A percentile compares a stretch with the other conserved stretches of the same genome.
phyloP scores from a whole-genome alignment of 2,113 vertebrate species.

The Nothobranchius furzeri region DNA sequence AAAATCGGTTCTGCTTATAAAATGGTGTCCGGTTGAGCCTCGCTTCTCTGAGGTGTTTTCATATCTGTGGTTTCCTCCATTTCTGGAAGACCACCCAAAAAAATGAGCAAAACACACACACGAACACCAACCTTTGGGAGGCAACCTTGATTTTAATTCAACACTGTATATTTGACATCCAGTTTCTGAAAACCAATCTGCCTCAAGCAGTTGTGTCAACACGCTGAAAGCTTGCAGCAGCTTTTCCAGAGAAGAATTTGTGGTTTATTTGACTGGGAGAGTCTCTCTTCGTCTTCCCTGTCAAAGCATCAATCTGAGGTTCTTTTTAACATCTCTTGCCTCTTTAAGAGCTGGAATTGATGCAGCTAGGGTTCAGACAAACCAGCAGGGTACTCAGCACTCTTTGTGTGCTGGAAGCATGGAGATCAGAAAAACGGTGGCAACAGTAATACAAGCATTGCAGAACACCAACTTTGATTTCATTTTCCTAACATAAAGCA shows the following conservation, averaged over 20 bases:
- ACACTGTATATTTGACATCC: conserved; percentile 54
- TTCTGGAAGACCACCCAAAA: conserved; percentile 64
- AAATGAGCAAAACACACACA: conserved; percentile 48
- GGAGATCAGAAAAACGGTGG: conserved; percentile 6
- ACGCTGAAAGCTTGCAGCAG: conserved; percentile 44
- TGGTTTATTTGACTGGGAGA: conserved; percentile 66
- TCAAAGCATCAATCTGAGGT: conserved; percentile 29
- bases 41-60: conserved; percentile 48
- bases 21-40: conserved; percentile 7
- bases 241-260: conserved; percentile 42
- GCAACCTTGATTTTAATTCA: conserved; percentile 50
- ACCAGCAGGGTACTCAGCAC: neutral
- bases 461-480: too few species aligned
- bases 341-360: conserved; percentile 13
- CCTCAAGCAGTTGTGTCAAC: conserved; percentile 68
- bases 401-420: conserved; percentile 4
- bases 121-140: conserved; percentile 43
- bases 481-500: too few species aligned
- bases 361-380: conserved; percentile 17
- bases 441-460: neutral
- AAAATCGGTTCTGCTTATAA: neutral
- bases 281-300: conserved; percentile 15
- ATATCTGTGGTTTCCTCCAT: conserved; percentile 54
- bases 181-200: conserved; percentile 57
- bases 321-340: conserved; percentile 28